Evolutionary conservation across 2,113 vertebrate genomes (phyloP).

Genomic region (Bubo scandiacus): DNA sequence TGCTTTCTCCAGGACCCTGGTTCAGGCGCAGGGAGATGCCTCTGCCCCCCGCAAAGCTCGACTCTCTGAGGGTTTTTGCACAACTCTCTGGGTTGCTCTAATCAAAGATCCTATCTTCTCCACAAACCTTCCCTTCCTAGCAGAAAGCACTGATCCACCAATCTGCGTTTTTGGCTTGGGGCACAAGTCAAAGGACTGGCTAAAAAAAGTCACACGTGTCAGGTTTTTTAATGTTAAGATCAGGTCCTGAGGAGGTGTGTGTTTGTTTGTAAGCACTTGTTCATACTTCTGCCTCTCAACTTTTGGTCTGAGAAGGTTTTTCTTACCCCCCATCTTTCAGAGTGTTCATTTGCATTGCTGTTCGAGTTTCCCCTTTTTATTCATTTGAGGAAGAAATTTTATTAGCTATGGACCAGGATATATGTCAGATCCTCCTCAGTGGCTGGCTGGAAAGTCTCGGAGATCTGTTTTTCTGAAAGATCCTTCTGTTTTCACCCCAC

Average conservation of each 20-base stretch:
- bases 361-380: neutral
- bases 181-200: neutral
- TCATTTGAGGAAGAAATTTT: neutral
- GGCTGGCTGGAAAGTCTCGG: neutral
- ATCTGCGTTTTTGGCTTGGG: neutral
- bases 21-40: rapidly evolving
- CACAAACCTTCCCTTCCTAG: neutral
- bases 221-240: neutral
- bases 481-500: neutral
- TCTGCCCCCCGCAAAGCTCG: neutral
- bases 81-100: neutral
- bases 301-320: neutral
- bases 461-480: neutral
- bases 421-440: neutral
- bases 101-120: neutral
- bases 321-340: neutral
- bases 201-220: neutral
- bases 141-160: neutral
- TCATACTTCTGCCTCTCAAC: neutral
- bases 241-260: neutral
- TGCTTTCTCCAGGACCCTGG: neutral
- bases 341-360: neutral
- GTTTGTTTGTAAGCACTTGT: neutral
- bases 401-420: neutral
- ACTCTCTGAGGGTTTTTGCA: neutral